Conservation (phyloP, 2,113 vertebrate genomes). For the Emydocephalus ijimae region DNA sequence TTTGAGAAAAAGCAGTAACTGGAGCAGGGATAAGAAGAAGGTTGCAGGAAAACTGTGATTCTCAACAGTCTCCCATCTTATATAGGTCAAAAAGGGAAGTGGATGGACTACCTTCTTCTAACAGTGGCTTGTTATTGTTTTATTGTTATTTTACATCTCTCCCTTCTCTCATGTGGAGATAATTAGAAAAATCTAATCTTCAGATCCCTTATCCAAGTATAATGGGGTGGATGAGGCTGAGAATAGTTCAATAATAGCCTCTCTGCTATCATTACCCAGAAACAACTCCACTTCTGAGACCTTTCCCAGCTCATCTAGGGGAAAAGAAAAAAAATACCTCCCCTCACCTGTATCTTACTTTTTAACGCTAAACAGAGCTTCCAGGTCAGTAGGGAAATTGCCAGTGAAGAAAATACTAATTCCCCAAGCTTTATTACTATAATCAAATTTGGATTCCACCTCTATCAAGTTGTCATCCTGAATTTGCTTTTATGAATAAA, state of each 20-base stretch:
- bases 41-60: not conserved
- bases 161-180: not conserved
- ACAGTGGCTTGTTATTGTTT: not conserved
- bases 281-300: not conserved
- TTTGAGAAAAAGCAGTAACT: not conserved
- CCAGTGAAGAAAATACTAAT: not conserved
- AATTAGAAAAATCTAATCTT: not conserved
- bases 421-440: not conserved
- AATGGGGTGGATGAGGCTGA: not conserved
- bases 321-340: not conserved
- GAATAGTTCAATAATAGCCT: not conserved
- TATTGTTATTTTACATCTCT: not conserved
- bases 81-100: not conserved
- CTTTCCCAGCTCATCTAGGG: not conserved
- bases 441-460: not conserved
- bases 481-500: not conserved
- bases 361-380: constrained; percentile 46
- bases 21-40: not conserved
- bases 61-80: not conserved
- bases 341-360: constrained; percentile 56
- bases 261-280: not conserved
- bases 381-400: not conserved
- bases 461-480: not conserved
- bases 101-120: not conserved
- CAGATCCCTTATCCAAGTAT: not conserved